Evolutionary conservation across 2,113 vertebrate genomes (phyloP).

Genomic region (Corythornis cristatus): DNA sequence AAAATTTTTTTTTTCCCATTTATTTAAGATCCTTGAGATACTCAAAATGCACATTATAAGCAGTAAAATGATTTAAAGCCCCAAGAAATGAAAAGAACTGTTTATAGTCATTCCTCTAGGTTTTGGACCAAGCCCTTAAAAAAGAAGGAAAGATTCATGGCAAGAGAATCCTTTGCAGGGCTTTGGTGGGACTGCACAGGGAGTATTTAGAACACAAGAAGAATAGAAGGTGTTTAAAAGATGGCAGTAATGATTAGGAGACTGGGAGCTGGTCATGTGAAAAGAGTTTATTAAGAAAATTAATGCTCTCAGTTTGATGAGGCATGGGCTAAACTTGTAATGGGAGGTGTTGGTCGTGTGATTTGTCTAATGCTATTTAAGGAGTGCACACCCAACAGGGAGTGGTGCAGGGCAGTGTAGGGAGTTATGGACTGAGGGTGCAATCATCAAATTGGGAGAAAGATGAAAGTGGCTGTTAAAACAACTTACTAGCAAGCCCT

Average conservation of each 20-base stretch:
- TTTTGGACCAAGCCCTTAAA: neutral
- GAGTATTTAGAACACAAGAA: neutral
- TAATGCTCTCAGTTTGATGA: slow-evolving; percentile 6
- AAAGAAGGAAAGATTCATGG: neutral
- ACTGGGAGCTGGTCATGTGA: neutral
- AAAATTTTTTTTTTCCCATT: neutral
- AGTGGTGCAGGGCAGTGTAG: neutral
- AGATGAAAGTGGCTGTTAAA: neutral
- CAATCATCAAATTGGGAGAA: neutral
- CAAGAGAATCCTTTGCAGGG: neutral
- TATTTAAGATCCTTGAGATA: neutral
- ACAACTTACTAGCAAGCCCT: neutral
- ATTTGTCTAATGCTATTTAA: neutral
- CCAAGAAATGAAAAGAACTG: neutral
- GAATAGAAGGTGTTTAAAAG: neutral
- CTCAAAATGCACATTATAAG: neutral
- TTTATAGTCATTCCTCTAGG: neutral
- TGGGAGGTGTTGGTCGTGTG: neutral
- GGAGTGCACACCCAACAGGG: neutral
- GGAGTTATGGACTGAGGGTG: neutral
- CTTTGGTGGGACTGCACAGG: neutral
- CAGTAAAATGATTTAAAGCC: neutral
- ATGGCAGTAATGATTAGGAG: neutral
- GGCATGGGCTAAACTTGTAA: neutral
- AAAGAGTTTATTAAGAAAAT: slow-evolving; percentile 34